Base-by-base conservation (phyloP, 2,797 vertebrate genomes). In the Mus minutoides region DNA sequence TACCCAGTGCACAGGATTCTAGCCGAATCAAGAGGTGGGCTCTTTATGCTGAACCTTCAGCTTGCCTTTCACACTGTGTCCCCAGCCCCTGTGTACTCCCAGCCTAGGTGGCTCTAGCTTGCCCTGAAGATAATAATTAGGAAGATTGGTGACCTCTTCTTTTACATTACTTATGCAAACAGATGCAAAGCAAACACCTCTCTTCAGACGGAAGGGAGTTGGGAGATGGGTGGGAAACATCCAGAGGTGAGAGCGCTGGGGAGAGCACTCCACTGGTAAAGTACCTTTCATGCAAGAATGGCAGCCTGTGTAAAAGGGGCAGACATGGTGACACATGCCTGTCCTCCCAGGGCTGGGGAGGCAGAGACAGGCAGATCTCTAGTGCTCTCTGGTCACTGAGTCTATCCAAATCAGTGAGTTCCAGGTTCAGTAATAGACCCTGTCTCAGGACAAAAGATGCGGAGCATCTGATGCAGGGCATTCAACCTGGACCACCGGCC, bases 141-240 rank as follows among this genome's bases (percentile, higher is more conserved):
- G 79, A 58, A 75, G 85, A 92, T 90, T 29, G 76, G 67, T 91
- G 83, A 29, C 46, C 60, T 89, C 85, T 60, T 96, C 73, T 92
- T 78, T 88, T 64, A 69, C 93, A 80, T 62, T 76, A 73, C 94
- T 91, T 84, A 92, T 71, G 69, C 43, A 11, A 62, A 37, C 34
- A n/a, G 73, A 87, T 95, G 56, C 4, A 76, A 90, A 58, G 75
- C n/a, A 60, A 60, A 69, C n/a, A 4, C 79, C 82, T 93, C 19
- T 54, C 88, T 90, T 97, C 93, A 87, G 10, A 97, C 1, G 88
- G 90, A 91, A 69, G 5, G 62, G 37, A 89, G 78, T 4, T 58
- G 89, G 69, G 29, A 34, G 40, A 49, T 26, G 37, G 16, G 9
- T 3, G 34, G 13, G 40, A 58, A 90, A 92, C 49, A 92, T 54